These are phyloP conservation scores for Piprites chloris DNA, from an alignment of 2,113 vertebrate genomes.

Conservation along the genomic window DNA sequence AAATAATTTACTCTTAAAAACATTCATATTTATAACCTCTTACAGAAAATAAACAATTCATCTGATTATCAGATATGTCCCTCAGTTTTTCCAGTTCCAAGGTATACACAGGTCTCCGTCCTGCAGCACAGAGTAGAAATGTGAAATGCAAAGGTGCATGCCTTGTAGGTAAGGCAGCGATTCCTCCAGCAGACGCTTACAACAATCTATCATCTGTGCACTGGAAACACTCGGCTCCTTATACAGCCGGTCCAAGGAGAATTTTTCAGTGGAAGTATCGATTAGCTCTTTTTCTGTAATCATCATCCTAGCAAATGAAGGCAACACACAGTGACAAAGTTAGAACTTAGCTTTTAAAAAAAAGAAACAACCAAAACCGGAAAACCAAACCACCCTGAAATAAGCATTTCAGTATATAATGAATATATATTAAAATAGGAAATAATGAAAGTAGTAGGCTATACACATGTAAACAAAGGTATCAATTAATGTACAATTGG, in stretches of 20 bases:
- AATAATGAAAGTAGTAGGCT: not conserved
- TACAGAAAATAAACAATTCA: slow-evolving; percentile 42
- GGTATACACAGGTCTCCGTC: slow-evolving; percentile 95
- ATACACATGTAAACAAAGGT: not conserved
- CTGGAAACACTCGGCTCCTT: slow-evolving; percentile 91
- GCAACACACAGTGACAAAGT: not conserved
- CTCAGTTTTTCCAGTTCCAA: slow-evolving; percentile 92
- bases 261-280: slow-evolving; percentile 69
- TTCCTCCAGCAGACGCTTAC: slow-evolving; percentile 80
- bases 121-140: slow-evolving; percentile 93
- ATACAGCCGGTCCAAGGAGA: slow-evolving; percentile 83
- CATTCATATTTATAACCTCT: slow-evolving; percentile 21
- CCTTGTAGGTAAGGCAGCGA: slow-evolving; percentile 77
- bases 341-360: not conserved
- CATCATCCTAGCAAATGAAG: slow-evolving; percentile 77
- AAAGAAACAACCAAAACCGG: not conserved
- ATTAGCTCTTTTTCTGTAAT: slow-evolving; percentile 78
- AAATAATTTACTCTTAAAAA: slow-evolving; percentile 65
- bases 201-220: slow-evolving; percentile 88
- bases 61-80: slow-evolving; percentile 36
- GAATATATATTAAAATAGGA: not conserved
- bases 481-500: not conserved
- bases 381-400: not conserved
- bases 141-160: slow-evolving; percentile 86
- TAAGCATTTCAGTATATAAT: not conserved